These are phyloP conservation scores for Machimus rusticus DNA, from an alignment of 2,888 invertebrate species.

Conservation along the genomic window DNA sequence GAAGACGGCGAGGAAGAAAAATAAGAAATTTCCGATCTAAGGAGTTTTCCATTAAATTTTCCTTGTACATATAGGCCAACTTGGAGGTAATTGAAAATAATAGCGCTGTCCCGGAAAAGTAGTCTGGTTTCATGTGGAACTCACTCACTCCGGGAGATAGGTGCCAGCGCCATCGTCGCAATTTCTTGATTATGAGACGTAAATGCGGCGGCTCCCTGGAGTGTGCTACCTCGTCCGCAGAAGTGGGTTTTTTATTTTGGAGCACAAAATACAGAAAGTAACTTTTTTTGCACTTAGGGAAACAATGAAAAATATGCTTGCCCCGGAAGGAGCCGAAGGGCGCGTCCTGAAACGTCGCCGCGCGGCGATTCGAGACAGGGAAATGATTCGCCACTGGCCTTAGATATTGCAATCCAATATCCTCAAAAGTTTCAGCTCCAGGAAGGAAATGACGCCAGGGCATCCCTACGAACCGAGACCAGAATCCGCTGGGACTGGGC, in stretches of 20 bases:
- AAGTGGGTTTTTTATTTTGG: neutral
- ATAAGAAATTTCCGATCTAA: neutral
- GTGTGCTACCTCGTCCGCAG: neutral
- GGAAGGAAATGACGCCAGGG: neutral
- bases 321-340: neutral
- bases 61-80: neutral
- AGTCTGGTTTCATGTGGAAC: neutral
- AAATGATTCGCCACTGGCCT: neutral
- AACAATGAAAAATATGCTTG: neutral
- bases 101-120: neutral
- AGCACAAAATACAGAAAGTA: neutral
- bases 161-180: neutral
- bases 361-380: neutral
- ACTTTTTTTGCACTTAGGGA: neutral
- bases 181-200: neutral
- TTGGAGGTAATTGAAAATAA: neutral
- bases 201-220: neutral
- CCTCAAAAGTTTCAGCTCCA: neutral
- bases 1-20: neutral
- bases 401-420: conserved; percentile 4
- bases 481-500: neutral
- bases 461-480: neutral
- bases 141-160: neutral
- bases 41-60: neutral
- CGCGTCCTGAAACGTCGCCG: neutral